These are phyloP conservation scores for Pelobates cultripes DNA, from an alignment of 2,797 vertebrate species.

Conservation along the genomic window DNA sequence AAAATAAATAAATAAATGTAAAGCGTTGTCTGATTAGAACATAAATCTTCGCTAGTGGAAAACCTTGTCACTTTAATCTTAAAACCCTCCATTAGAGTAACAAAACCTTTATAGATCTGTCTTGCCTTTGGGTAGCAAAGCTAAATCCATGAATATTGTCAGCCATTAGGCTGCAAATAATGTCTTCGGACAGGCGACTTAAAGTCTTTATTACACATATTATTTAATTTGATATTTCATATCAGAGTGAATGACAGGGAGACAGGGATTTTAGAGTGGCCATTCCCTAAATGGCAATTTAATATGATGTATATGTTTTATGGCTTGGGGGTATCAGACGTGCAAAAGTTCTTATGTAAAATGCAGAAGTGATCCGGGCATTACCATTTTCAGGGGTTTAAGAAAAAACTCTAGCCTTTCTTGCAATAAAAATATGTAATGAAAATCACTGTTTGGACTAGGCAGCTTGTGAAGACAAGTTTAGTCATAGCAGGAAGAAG, in stretches of 20 bases:
- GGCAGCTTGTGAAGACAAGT: too few relatives aligned
- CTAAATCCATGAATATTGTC: slow-evolving; percentile 49
- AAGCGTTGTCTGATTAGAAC: slow-evolving; percentile 3
- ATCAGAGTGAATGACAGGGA: slow-evolving; percentile 53
- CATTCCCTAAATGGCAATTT: slow-evolving; percentile 59
- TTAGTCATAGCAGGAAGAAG: too few relatives aligned
- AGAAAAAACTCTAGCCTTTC: too few relatives aligned
- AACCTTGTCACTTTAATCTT: slow-evolving; percentile 46
- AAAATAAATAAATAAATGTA: slow-evolving; percentile 20
- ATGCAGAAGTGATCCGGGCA: not conserved
- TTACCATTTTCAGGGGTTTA: too few relatives aligned
- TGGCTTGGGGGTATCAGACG: not conserved
- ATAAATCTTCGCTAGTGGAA: slow-evolving; percentile 45
- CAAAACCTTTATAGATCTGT: slow-evolving; percentile 45
- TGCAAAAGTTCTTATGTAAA: slow-evolving; percentile 17
- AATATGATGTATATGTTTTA: slow-evolving; percentile 64
- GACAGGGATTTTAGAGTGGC: slow-evolving; percentile 57
- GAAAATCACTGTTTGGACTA: too few relatives aligned
- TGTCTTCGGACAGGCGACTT: slow-evolving; percentile 37
- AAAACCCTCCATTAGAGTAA: slow-evolving; percentile 49
- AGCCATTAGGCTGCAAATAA: slow-evolving; percentile 50
- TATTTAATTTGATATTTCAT: slow-evolving; percentile 37
- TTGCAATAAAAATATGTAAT: too few relatives aligned
- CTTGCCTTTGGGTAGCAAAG: slow-evolving; percentile 46
- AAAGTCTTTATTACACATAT: slow-evolving; percentile 40